These are phyloP conservation scores for Magallana ariakensis DNA, from an alignment of 1,140 invertebrate genomes.

Conservation along the genomic window DNA sequence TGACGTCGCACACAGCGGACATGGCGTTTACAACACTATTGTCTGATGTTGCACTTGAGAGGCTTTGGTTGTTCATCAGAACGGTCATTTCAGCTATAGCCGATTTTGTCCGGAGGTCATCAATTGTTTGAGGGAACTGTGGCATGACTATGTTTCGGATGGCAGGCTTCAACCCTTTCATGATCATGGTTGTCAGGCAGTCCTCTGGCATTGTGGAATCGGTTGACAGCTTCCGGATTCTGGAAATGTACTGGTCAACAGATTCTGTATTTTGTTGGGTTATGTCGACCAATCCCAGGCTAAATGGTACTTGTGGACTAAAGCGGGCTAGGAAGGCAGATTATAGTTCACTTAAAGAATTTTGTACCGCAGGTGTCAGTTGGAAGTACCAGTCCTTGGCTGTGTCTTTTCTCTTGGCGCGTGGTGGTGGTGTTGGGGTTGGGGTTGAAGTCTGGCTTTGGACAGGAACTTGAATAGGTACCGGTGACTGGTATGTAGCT, in stretches of 20 bases:
- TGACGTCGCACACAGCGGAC: not conserved
- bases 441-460: too few species aligned
- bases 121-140: not conserved
- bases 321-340: slow-evolving; percentile 5
- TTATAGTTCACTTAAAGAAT: not conserved
- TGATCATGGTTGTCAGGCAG: not conserved
- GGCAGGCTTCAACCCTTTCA: not conserved
- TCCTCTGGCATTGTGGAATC: not conserved
- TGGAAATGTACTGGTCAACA: slow-evolving; percentile 38
- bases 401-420: not conserved
- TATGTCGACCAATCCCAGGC: not conserved
- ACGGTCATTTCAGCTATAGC: slow-evolving; percentile 33
- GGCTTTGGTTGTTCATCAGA: not conserved
- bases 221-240: not conserved
- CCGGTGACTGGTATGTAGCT: not conserved
- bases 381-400: slow-evolving; percentile 33
- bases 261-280: slow-evolving; percentile 1
- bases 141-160: slow-evolving; percentile 41
- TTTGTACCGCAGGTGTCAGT: not conserved
- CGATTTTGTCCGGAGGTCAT: not conserved
- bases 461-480: not conserved
- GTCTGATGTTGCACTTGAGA: not conserved
- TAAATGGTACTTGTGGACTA: not conserved
- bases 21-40: slow-evolving; percentile 12
- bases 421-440: not conserved